Evolutionary conservation across 2,797 vertebrate species (phyloP).

Genomic region (Anas georgica): DNA sequence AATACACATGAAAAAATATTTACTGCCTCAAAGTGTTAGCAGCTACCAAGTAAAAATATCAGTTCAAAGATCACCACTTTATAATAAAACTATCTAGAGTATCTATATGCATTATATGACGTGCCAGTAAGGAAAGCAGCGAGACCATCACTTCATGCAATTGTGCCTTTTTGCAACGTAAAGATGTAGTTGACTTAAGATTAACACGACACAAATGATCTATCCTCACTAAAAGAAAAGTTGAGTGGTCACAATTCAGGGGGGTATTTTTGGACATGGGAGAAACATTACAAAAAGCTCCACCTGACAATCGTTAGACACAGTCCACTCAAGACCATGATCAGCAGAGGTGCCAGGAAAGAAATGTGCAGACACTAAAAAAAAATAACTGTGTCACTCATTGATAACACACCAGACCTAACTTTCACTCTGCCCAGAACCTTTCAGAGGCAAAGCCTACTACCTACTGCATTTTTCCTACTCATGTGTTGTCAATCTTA

Average conservation of each 20-base stretch:
- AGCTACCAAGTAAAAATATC: neutral
- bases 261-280: accelerated
- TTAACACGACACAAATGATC: neutral
- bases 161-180: neutral
- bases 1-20: neutral
- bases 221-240: neutral
- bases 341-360: neutral
- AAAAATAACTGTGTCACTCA: neutral
- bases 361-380: neutral
- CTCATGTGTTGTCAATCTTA: neutral
- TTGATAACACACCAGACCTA: neutral
- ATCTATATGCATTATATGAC: neutral
- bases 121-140: neutral
- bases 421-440: neutral
- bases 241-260: neutral
- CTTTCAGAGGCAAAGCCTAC: neutral
- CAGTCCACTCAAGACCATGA: neutral
- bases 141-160: neutral
- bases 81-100: neutral
- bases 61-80: neutral
- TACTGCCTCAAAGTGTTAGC: neutral
- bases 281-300: neutral
- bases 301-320: neutral
- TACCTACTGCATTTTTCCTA: accelerated
- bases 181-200: neutral